Evolutionary conservation across 37 sponge, comb jelly and placozoan genomes (phyloP).

Genomic region (Beroe ovata): DNA sequence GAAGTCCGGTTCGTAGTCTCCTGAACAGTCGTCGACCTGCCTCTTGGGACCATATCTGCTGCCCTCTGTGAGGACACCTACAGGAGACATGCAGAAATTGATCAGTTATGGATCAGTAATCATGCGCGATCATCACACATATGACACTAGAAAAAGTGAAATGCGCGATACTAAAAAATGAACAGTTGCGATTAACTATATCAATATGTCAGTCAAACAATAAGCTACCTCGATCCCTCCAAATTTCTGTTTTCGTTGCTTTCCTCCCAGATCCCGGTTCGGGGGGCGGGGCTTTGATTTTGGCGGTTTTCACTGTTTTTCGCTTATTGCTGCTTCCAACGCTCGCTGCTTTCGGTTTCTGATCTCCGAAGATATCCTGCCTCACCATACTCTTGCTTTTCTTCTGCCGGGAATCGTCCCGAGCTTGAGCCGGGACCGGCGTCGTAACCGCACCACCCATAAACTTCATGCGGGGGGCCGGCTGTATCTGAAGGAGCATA

Average conservation of each 20-base stretch:
- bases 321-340: conserved; percentile 1
- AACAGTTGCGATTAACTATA: too few relatives aligned
- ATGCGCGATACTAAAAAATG: too few relatives aligned
- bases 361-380: conserved; percentile 41
- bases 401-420: conserved; percentile 41
- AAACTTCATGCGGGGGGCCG: not conserved
- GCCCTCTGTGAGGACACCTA: conserved; percentile 18
- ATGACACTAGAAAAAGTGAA: too few relatives aligned
- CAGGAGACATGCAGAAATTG: too few relatives aligned
- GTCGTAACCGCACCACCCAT: conserved; percentile 7
- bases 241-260: conserved; percentile 27
- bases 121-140: too few relatives aligned
- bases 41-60: conserved; percentile 24
- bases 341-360: conserved; percentile 9
- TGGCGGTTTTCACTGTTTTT: conserved; percentile 7
- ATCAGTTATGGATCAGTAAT: too few relatives aligned
- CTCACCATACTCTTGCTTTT: conserved; percentile 62
- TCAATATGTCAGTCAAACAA: not conserved
- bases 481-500: not conserved
- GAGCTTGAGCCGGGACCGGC: not conserved
- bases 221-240: not conserved
- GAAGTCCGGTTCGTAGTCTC: conserved; percentile 39
- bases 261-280: not conserved
- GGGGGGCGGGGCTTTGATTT: not conserved
- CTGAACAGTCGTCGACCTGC: conserved; percentile 6